phyloP scores from a whole-genome alignment of 2,797 vertebrate genomes.

The Babyrousa celebensis region DNA sequence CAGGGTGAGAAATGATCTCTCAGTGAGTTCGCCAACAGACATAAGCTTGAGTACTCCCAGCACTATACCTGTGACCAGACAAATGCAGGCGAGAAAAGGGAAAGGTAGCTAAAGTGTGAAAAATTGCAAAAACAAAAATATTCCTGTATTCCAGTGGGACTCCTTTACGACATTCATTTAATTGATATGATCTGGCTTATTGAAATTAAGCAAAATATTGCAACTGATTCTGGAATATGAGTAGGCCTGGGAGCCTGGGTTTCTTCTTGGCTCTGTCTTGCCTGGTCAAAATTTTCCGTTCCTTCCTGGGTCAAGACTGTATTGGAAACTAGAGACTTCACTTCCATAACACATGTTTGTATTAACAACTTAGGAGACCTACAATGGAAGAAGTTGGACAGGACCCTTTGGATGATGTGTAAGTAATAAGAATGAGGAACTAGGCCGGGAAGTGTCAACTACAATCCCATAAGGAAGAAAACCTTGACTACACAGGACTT shows the following conservation, averaged over 20 bases:
- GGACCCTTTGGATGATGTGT: neutral
- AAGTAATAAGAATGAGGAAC: neutral
- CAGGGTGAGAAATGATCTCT: conserved; percentile 22
- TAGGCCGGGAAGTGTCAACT: neutral
- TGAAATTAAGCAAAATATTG: conserved; percentile 22
- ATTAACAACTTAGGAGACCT: conserved; percentile 58
- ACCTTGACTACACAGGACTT: neutral
- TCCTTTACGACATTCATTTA: neutral
- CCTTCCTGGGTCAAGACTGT: neutral
- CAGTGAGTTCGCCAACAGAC: neutral
- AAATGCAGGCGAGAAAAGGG: neutral
- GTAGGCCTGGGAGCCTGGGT: neutral
- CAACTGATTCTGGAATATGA: neutral
- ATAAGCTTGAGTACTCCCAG: neutral
- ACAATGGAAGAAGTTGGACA: conserved; percentile 62
- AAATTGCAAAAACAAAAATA: neutral
- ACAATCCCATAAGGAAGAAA: neutral
- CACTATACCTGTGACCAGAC: neutral
- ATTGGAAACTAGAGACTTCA: neutral
- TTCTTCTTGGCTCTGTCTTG: neutral
- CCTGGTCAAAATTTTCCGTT: neutral
- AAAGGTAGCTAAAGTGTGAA: conserved; percentile 2
- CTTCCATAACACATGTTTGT: conserved; percentile 22
- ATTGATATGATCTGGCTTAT: neutral
- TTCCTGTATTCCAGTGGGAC: neutral